phyloP scores from a whole-genome alignment of 1,140 invertebrate species.

The Oreohelix idahoensis region DNA sequence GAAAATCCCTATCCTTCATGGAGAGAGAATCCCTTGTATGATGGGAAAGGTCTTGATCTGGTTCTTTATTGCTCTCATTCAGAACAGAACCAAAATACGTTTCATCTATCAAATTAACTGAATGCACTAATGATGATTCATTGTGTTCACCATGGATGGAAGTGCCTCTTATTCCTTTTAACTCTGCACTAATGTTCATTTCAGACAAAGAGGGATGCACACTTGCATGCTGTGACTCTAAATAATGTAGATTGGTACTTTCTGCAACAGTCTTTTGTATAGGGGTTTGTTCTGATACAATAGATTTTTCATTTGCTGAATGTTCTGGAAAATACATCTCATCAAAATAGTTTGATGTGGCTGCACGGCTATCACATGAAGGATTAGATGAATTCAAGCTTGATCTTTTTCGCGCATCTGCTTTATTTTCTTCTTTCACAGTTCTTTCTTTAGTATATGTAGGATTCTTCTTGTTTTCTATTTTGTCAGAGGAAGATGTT shows the following conservation, averaged over 20 bases:
- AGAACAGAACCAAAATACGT: constrained; percentile 28
- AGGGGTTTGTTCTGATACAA: background rate
- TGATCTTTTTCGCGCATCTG: background rate
- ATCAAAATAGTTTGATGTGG: constrained; percentile 19
- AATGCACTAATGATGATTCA: background rate
- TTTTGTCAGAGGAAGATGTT: background rate
- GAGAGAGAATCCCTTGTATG: background rate
- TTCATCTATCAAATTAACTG: constrained; percentile 3
- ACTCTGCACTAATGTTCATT: background rate
- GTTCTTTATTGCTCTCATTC: background rate
- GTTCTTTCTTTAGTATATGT: background rate
- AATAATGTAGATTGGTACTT: background rate
- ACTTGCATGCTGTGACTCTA: background rate
- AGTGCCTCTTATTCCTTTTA: background rate
- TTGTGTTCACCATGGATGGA: background rate
- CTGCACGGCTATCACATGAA: background rate
- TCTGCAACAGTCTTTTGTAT: background rate
- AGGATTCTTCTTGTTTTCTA: background rate
- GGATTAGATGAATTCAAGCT: background rate
- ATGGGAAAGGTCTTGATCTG: background rate
- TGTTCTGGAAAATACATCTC: constrained; percentile 24
- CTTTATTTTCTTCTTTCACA: background rate
- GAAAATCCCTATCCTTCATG: background rate
- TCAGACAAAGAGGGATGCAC: background rate
- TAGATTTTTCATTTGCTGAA: background rate